Percentiles rank a stretch among this genome's conserved stretches.
Conservation (phyloP, 2,113 vertebrate species). For the Sorex fumeus region DNA sequence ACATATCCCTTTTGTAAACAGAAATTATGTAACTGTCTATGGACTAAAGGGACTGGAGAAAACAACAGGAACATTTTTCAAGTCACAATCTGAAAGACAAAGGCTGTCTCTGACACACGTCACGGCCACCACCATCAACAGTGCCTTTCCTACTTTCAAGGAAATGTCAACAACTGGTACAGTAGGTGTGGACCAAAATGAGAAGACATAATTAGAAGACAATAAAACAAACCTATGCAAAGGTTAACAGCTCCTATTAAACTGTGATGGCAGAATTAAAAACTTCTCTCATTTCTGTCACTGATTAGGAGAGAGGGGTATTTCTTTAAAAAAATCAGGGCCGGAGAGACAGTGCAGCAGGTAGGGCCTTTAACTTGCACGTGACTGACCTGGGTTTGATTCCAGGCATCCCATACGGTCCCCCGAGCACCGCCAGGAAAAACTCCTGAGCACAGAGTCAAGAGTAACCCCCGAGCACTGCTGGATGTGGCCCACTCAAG, state of each 20-base stretch:
- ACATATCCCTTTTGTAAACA: neutral
- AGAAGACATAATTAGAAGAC: neutral
- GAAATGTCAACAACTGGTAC: neutral
- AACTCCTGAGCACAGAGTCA: neutral
- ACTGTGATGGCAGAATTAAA: neutral
- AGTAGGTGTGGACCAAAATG: neutral
- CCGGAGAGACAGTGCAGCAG: no score
- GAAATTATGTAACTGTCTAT: neutral
- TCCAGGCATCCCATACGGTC: no score
- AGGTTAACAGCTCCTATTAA: neutral
- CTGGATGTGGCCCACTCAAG: neutral
- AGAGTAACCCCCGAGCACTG: no score
- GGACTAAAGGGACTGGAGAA: neutral
- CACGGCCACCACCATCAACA: neutral
- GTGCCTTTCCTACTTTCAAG: neutral
- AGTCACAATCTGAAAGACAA: neutral
- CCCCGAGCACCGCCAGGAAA: no score
- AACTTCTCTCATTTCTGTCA: slow-evolving; percentile 28
- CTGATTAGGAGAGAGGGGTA: neutral
- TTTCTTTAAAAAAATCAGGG: no score
- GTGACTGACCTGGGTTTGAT: no score
- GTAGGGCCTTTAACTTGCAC: no score
- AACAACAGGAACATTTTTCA: slow-evolving; percentile 1
- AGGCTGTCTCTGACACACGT: neutral
- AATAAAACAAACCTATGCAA: neutral